Conservation (phyloP, 2,797 vertebrate species). For the Anas georgica region DNA sequence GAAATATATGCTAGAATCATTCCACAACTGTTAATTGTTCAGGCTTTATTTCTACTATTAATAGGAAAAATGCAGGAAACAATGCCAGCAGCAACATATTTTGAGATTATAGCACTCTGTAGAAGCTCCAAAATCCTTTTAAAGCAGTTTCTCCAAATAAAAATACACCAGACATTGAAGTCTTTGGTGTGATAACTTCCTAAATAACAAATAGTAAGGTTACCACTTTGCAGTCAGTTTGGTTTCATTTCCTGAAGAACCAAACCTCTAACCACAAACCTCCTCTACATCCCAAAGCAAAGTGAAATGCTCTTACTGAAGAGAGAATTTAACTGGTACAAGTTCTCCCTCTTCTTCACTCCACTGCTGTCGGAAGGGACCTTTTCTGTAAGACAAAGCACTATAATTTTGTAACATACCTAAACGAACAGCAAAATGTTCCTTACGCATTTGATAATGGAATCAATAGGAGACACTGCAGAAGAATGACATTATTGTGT, state of each 20-base stretch:
- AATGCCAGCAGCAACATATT: neutral
- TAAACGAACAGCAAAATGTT: neutral
- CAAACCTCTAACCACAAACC: neutral
- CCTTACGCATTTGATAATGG: neutral
- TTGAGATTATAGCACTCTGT: neutral
- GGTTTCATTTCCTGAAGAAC: neutral
- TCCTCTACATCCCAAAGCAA: neutral
- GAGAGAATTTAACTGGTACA: constrained; percentile 49
- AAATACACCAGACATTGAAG: neutral
- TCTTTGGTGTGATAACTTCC: neutral
- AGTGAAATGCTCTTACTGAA: constrained; percentile 35
- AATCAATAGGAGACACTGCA: neutral
- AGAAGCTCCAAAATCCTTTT: neutral
- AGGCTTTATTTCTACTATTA: neutral
- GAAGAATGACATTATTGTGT: neutral
- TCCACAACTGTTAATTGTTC: neutral
- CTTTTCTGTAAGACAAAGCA: constrained; percentile 50
- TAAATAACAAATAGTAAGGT: neutral
- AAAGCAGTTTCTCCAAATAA: neutral
- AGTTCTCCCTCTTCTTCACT: constrained; percentile 55
- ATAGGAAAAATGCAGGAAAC: neutral
- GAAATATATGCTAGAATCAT: neutral
- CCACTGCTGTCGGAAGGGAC: constrained; percentile 59
- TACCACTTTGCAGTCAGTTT: neutral
- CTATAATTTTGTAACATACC: neutral